Evolutionary conservation across 2,113 vertebrate genomes (phyloP).

Genomic region (Mohoua ochrocephala): DNA sequence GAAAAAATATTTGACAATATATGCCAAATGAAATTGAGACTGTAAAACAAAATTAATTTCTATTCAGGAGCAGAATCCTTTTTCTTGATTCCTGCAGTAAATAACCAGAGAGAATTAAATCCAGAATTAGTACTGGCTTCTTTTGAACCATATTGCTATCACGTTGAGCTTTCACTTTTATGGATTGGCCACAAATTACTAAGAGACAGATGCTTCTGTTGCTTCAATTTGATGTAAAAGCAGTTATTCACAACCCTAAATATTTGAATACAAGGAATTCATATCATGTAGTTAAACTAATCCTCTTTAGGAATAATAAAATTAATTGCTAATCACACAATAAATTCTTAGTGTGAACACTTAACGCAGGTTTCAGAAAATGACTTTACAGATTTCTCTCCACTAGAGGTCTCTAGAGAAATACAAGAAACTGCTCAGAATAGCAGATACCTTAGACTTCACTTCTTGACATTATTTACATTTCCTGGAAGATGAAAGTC

Average conservation of each 20-base stretch:
- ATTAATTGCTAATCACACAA: background rate
- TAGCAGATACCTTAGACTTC: background rate
- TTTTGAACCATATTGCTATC: background rate
- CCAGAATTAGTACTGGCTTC: background rate
- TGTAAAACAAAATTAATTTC: background rate
- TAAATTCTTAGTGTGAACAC: background rate
- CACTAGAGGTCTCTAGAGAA: constrained; percentile 78
- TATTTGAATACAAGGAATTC: background rate
- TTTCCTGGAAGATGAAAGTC: background rate
- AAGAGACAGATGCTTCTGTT: background rate
- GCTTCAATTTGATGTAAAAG: background rate
- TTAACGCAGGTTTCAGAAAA: background rate
- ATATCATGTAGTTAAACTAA: background rate
- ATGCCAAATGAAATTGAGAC: background rate
- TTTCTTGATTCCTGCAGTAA: background rate
- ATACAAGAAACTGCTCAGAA: background rate
- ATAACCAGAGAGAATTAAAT: background rate
- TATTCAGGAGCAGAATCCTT: background rate
- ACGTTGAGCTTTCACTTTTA: background rate
- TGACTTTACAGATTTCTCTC: background rate
- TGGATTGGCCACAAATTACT: background rate
- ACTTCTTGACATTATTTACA: background rate
- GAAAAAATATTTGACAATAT: background rate
- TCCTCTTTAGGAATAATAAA: background rate
- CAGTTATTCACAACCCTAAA: background rate